These are phyloP conservation scores for Neomonachus schauinslandi DNA, from an alignment of 2,113 vertebrate genomes.

Conservation along the genomic window DNA sequence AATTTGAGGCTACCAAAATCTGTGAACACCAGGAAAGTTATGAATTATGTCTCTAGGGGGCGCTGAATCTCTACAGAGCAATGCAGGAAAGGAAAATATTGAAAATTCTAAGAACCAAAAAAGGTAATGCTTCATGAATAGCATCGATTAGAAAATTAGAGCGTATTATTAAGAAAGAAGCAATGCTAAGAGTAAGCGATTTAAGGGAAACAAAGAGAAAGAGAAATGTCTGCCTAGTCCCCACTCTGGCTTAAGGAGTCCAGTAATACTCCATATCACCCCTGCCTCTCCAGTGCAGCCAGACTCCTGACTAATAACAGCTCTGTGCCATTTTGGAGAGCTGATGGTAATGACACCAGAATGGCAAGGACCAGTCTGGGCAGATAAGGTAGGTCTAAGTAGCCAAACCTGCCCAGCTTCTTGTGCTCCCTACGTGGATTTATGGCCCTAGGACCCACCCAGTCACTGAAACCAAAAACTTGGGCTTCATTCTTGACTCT, in stretches of 20 bases:
- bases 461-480: background rate
- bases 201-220: conserved; percentile 7
- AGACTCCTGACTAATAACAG: background rate
- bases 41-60: background rate
- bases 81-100: background rate
- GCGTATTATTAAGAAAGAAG: background rate
- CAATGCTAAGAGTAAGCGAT: background rate
- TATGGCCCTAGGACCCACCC: background rate
- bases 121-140: background rate
- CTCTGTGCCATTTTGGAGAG: background rate
- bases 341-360: background rate
- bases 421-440: background rate
- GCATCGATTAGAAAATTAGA: background rate
- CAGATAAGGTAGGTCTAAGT: background rate
- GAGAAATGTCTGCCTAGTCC: background rate
- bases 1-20: background rate
- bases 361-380: background rate
- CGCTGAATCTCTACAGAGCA: background rate
- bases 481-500: background rate
- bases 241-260: background rate
- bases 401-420: conserved; percentile 16
- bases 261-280: background rate
- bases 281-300: background rate
- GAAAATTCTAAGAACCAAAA: conserved; percentile 2
- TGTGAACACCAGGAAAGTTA: background rate